A percentile compares a stretch with the other conserved stretches of the same genome.
Evolutionary conservation across 2,888 invertebrate genomes (phyloP).

Genomic region (Melieria omissa): DNA sequence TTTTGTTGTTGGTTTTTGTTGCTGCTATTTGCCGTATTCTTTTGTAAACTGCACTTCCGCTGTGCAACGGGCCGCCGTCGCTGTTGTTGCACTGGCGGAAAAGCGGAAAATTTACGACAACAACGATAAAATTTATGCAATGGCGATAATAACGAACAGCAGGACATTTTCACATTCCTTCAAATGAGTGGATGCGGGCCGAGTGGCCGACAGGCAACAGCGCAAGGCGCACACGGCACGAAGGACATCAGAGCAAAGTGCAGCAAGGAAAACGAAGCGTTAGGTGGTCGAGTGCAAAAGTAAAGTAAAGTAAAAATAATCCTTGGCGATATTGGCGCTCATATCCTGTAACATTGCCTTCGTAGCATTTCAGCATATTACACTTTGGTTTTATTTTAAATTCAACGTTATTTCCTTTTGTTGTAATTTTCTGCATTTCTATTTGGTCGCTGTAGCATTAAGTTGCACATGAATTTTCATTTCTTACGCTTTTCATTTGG

Average conservation of each 20-base stretch:
- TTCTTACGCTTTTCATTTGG: background rate
- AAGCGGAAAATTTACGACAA: conserved; percentile 30
- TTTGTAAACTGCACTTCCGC: conserved; percentile 28
- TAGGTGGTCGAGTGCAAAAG: background rate
- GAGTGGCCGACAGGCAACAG: too few species aligned
- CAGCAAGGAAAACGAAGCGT: too few species aligned
- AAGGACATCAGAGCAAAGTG: too few species aligned
- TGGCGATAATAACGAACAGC: conserved; percentile 41
- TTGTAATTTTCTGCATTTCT: too few species aligned
- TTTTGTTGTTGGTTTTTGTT: background rate
- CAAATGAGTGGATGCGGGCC: conserved; percentile 4
- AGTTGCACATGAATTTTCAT: background rate
- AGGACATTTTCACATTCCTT: conserved; percentile 34
- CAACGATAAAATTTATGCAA: conserved; percentile 47
- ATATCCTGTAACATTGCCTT: too few species aligned
- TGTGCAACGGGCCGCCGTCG: conserved; percentile 1
- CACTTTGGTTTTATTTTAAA: too few species aligned
- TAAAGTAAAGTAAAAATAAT: too few species aligned
- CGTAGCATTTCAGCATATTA: too few species aligned
- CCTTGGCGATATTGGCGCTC: too few species aligned
- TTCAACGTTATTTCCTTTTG: too few species aligned
- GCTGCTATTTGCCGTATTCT: background rate
- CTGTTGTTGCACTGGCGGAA: conserved; percentile 7
- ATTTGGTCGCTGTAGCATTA: background rate
- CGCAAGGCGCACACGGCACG: too few species aligned